Conservation (phyloP, 2,888 invertebrate genomes). For the Eulithis testata region DNA sequence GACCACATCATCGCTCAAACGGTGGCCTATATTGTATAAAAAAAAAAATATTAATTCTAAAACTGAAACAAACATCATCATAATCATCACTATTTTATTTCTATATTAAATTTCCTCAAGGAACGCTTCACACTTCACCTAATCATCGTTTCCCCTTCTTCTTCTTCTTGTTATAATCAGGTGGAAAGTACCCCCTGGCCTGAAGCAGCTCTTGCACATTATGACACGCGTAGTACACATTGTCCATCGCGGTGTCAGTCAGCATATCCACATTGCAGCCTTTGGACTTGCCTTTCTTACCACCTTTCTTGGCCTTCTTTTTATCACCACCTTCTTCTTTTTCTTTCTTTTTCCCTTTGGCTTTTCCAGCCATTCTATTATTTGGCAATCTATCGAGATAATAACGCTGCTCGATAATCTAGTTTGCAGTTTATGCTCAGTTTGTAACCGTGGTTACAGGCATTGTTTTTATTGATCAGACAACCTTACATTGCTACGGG, state of each 20-base stretch:
- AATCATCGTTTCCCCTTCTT: constrained; percentile 88
- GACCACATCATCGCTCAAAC: too few relatives aligned
- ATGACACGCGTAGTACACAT: constrained; percentile 96
- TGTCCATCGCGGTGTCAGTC: constrained; percentile 96
- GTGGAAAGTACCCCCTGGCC: constrained; percentile 95
- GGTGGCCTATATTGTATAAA: too few relatives aligned
- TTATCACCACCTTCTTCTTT: constrained; percentile 68
- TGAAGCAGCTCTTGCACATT: constrained; percentile 95
- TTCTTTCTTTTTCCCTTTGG: constrained; percentile 79
- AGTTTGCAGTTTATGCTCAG: constrained; percentile 26
- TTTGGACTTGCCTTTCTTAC: constrained; percentile 82
- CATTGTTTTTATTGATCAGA: constrained; percentile 50
- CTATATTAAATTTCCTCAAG: too few relatives aligned
- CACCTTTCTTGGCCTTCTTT: constrained; percentile 80
- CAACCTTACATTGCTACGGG: constrained; percentile 20
- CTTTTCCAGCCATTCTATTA: constrained; percentile 64
- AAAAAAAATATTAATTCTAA: background rate
- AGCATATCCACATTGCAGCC: constrained; percentile 93
- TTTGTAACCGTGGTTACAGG: constrained; percentile 36
- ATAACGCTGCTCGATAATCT: constrained; percentile 12
- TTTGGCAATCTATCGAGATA: background rate
- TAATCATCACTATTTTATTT: background rate
- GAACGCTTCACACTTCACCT: too few relatives aligned
- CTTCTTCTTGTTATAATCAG: constrained; percentile 94
- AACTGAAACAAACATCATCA: background rate